Percentiles rank a stretch among this genome's conserved stretches.
Conservation (phyloP, 37 sponge, comb jelly and placozoan species). For the Bolinopsis microptera region DNA sequence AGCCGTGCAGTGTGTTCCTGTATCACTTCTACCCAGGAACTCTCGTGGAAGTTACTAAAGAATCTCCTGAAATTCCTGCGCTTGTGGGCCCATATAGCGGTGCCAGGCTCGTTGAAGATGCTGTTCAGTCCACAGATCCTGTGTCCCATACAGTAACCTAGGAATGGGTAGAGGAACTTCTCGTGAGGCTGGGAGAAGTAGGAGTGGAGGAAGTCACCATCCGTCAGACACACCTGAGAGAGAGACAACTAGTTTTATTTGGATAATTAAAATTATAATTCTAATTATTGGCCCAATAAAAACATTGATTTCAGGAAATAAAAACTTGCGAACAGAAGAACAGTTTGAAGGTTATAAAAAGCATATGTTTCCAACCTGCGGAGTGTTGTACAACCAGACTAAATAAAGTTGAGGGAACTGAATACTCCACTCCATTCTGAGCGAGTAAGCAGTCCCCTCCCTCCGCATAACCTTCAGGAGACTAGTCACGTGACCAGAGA, state of each 20-base stretch:
- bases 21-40: background rate
- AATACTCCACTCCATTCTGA: background rate
- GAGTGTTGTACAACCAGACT: background rate
- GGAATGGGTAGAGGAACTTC: conserved; percentile 60
- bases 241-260: background rate
- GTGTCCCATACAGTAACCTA: conserved; percentile 10
- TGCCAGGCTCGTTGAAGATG: conserved; percentile 49
- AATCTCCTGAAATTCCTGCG: background rate
- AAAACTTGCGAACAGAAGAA: too few relatives aligned
- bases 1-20: background rate
- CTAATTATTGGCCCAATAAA: too few relatives aligned
- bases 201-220: background rate
- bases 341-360: too few relatives aligned
- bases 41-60: background rate
- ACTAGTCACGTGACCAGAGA: background rate
- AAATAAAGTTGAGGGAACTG: background rate
- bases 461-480: background rate
- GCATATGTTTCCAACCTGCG: too few relatives aligned
- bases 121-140: background rate
- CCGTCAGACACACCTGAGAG: conserved; percentile 4
- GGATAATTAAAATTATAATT: background rate
- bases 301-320: too few relatives aligned
- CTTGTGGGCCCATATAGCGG: background rate
- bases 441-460: background rate
- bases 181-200: conserved; percentile 55